phyloP scores from a whole-genome alignment of 1,140 invertebrate genomes.

The Leptoteleia sp. region DNA sequence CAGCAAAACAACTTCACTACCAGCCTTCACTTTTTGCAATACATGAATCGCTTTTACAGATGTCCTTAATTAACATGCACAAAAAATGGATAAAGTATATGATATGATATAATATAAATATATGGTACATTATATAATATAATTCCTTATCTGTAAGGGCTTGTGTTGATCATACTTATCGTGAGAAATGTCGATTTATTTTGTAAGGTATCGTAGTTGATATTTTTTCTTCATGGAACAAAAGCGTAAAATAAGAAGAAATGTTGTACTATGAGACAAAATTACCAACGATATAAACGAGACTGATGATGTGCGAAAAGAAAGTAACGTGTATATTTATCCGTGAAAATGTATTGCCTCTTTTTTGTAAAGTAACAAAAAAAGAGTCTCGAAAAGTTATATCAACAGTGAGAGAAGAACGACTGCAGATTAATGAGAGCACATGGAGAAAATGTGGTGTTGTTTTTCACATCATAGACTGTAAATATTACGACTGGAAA shows the following conservation, averaged over 20 bases:
- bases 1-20: background rate
- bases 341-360: constrained; percentile 51
- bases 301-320: constrained; percentile 61
- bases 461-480: constrained; percentile 24
- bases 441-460: constrained; percentile 52
- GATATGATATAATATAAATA: too few species aligned
- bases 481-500: constrained; percentile 64
- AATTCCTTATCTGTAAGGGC: constrained; percentile 55
- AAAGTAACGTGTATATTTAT: constrained; percentile 65
- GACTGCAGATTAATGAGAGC: constrained; percentile 57
- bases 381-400: constrained; percentile 54
- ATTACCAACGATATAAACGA: constrained; percentile 62
- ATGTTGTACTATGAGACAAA: constrained; percentile 69
- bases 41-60: constrained; percentile 38
- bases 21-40: constrained; percentile 46
- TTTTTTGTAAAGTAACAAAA: constrained; percentile 56
- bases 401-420: constrained; percentile 65
- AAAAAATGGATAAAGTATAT: too few species aligned
- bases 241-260: constrained; percentile 49
- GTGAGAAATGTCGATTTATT: constrained; percentile 64
- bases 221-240: constrained; percentile 43
- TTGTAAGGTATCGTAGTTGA: constrained; percentile 58
- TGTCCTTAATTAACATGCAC: constrained; percentile 59
- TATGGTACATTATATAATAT: too few species aligned
- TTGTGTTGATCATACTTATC: constrained; percentile 64